A percentile compares a stretch with the other conserved stretches of the same genome.
Conservation (phyloP, 2,113 vertebrate genomes). For the Phycodurus eques region DNA sequence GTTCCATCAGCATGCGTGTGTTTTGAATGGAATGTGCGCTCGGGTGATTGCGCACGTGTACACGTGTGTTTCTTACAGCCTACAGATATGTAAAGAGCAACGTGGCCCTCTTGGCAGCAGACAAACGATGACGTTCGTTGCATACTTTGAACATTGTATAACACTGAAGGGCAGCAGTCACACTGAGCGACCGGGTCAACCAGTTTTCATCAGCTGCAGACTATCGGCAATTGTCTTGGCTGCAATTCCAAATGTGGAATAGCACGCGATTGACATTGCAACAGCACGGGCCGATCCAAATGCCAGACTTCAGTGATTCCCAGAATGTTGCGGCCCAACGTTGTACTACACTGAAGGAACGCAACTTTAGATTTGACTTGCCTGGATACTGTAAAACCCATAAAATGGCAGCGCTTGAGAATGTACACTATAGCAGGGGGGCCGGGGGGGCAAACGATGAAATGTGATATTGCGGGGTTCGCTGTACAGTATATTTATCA, state of each 20-base stretch:
- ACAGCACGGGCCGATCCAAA: background rate
- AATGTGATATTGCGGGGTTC: too few relatives aligned
- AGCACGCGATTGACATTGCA: too few relatives aligned
- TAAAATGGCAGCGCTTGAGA: too few relatives aligned
- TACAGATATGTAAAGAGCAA: background rate
- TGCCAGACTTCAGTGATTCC: too few relatives aligned
- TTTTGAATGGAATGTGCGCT: background rate
- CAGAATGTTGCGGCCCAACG: too few relatives aligned
- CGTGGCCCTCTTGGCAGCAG: background rate
- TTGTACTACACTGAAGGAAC: too few relatives aligned
- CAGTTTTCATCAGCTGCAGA: background rate
- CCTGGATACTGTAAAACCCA: too few relatives aligned
- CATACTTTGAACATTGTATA: background rate
- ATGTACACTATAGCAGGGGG: too few relatives aligned
- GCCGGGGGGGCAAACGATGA: too few relatives aligned
- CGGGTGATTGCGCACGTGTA: background rate
- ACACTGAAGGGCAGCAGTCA: background rate
- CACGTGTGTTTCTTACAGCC: background rate
- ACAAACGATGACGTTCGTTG: background rate
- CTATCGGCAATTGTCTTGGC: background rate
- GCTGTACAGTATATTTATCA: too few relatives aligned
- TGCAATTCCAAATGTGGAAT: background rate
- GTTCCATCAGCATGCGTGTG: slow-evolving; percentile 3
- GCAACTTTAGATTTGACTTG: too few relatives aligned
- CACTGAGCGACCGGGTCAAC: background rate